These are phyloP conservation scores for Isaurus tuberculatus DNA, from an alignment of 92 coral and sea anemone species.

Conservation along the genomic window DNA sequence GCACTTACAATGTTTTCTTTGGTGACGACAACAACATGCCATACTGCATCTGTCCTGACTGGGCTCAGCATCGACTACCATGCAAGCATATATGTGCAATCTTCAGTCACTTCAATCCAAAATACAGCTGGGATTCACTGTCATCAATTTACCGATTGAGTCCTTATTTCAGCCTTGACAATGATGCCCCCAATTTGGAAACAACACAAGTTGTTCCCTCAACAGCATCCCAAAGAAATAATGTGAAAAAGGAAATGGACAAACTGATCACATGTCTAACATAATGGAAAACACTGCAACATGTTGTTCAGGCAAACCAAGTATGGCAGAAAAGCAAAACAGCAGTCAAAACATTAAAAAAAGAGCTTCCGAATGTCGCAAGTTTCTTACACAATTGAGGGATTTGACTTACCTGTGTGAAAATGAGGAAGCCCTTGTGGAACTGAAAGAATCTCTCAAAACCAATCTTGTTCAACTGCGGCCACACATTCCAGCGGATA, in stretches of 20 bases:
- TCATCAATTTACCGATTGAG: constrained; percentile 26
- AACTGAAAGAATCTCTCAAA: constrained; percentile 24
- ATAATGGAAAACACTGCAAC: neutral
- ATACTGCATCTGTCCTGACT: constrained; percentile 39
- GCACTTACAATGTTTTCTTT: constrained; percentile 35
- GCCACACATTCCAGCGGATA: constrained; percentile 37
- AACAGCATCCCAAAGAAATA: neutral
- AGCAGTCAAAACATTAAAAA: constrained; percentile 15
- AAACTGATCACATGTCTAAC: neutral
- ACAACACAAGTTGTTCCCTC: neutral
- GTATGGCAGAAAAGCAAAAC: neutral
- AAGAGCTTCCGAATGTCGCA: constrained; percentile 33
- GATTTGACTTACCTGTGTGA: constrained; percentile 46
- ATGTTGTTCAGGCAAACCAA: neutral
- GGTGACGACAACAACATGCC: constrained; percentile 34
- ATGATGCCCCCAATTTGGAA: constrained; percentile 37
- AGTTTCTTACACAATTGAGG: constrained; percentile 33
- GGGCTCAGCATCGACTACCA: constrained; percentile 41
- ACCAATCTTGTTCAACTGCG: constrained; percentile 3
- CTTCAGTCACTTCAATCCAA: constrained; percentile 32
- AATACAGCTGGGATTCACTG: constrained; percentile 37
- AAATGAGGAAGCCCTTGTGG: constrained; percentile 43
- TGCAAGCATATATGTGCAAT: constrained; percentile 65
- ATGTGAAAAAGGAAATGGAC: neutral
- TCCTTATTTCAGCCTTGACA: constrained; percentile 32